These are phyloP conservation scores for Palaemon carinicauda DNA, from an alignment of 1,140 invertebrate species.

Conservation along the genomic window DNA sequence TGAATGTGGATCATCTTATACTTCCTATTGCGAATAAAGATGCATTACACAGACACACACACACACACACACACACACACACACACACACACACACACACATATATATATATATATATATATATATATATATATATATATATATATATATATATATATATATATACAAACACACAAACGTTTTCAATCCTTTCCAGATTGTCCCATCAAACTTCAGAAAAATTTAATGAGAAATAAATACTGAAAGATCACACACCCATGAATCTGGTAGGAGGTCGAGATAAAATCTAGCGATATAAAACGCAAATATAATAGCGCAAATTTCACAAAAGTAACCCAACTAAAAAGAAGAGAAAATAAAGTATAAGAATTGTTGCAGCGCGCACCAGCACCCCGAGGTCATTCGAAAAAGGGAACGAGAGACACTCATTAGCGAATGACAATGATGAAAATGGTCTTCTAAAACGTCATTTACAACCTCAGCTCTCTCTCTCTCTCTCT, in stretches of 20 bases:
- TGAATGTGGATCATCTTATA: too few species aligned
- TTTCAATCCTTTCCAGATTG: not conserved
- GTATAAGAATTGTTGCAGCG: too few species aligned
- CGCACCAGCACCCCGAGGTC: too few species aligned
- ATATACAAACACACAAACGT: not conserved
- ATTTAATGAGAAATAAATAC: not conserved
- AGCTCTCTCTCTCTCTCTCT: not conserved
- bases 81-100: constrained; percentile 6
- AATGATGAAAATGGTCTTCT: not conserved
- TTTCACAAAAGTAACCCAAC: too few species aligned
- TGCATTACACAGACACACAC: not conserved
- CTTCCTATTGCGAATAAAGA: not conserved
- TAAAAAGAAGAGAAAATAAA: too few species aligned
- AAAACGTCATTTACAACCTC: too few species aligned
- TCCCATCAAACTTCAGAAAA: not conserved
- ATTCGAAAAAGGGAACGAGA: not conserved
- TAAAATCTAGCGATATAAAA: too few species aligned
- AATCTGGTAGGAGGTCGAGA: too few species aligned
- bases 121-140: not conserved
- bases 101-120: not conserved
- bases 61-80: constrained; percentile 15
- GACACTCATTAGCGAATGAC: not conserved
- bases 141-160: not conserved
- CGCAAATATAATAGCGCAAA: too few species aligned
- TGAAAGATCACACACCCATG: not conserved